Evolutionary conservation across 1,140 invertebrate species (phyloP).

Genomic region (Euschistus heros): DNA sequence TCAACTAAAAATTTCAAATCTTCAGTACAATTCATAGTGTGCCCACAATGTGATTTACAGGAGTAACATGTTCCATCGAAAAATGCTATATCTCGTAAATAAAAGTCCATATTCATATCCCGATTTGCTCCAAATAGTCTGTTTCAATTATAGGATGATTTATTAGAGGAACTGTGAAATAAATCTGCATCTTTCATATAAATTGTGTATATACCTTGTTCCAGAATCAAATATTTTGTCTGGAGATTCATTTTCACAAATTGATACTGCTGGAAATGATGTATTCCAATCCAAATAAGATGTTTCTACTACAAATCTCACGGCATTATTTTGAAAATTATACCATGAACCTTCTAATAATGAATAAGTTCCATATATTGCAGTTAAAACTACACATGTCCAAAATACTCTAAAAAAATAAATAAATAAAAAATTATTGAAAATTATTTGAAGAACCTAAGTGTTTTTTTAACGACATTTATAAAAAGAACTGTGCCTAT

Average conservation of each 20-base stretch:
- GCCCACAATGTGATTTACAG: slow-evolving; percentile 40
- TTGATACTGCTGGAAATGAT: slow-evolving; percentile 50
- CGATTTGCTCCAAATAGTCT: slow-evolving; percentile 50
- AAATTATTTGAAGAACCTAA: too few relatives aligned
- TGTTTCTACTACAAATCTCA: slow-evolving; percentile 60
- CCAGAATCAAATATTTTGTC: slow-evolving; percentile 29
- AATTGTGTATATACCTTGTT: slow-evolving; percentile 23
- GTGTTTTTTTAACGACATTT: too few relatives aligned
- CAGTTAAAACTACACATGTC: slow-evolving; percentile 44
- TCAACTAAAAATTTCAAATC: slow-evolving; percentile 41
- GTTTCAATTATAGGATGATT: background rate
- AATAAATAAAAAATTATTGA: background rate
- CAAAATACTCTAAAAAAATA: slow-evolving; percentile 45
- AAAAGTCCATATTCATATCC: slow-evolving; percentile 55
- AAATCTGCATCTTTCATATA: background rate
- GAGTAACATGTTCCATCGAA: slow-evolving; percentile 52
- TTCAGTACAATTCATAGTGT: slow-evolving; percentile 37
- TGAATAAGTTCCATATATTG: slow-evolving; percentile 49
- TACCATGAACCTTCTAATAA: slow-evolving; percentile 47
- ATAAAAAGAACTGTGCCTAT: too few relatives aligned
- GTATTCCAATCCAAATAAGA: slow-evolving; percentile 60
- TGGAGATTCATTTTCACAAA: slow-evolving; percentile 38
- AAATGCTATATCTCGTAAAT: slow-evolving; percentile 52
- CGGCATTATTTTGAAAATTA: slow-evolving; percentile 45
- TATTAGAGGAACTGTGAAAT: background rate